Percentiles rank a stretch among this genome's conserved stretches.
Evolutionary conservation across 1,140 invertebrate species (phyloP).

Genomic region (Sipha flava): DNA sequence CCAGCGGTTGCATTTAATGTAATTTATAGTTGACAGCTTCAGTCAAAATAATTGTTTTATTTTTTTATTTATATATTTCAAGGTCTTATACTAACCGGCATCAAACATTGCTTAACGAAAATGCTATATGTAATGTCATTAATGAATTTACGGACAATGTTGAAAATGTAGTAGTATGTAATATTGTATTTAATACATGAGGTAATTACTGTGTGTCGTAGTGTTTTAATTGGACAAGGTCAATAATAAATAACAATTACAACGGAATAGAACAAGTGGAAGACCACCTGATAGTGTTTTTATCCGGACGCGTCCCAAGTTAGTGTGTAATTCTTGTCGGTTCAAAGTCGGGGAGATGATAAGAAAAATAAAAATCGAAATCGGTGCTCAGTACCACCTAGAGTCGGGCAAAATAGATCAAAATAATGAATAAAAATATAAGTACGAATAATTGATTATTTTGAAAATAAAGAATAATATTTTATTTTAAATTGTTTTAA

Average conservation of each 20-base stretch:
- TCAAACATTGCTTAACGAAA: not conserved
- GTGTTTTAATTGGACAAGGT: not conserved
- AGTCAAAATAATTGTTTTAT: not conserved
- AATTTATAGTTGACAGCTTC: not conserved
- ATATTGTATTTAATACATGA: too few relatives aligned
- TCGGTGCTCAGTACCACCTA: too few relatives aligned
- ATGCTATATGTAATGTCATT: not conserved
- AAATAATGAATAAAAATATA: too few relatives aligned
- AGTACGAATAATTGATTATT: too few relatives aligned
- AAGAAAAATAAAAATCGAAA: too few relatives aligned
- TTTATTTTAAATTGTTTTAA: too few relatives aligned
- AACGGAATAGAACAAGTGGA: not conserved
- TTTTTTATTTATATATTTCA: not conserved
- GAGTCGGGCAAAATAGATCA: too few relatives aligned
- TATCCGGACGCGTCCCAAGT: not conserved
- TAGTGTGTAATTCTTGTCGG: too few relatives aligned
- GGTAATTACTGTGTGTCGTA: not conserved
- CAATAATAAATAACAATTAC: not conserved
- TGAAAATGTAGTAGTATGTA: not conserved
- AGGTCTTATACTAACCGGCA: not conserved
- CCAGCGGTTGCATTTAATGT: not conserved
- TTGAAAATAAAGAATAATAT: too few relatives aligned
- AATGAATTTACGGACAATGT: not conserved
- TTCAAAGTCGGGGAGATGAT: too few relatives aligned
- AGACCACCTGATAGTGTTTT: not conserved